A percentile compares a stretch with the other conserved stretches of the same genome.
Conservation (phyloP, 2,888 invertebrate genomes). For the Dicyrtoma fusca region DNA sequence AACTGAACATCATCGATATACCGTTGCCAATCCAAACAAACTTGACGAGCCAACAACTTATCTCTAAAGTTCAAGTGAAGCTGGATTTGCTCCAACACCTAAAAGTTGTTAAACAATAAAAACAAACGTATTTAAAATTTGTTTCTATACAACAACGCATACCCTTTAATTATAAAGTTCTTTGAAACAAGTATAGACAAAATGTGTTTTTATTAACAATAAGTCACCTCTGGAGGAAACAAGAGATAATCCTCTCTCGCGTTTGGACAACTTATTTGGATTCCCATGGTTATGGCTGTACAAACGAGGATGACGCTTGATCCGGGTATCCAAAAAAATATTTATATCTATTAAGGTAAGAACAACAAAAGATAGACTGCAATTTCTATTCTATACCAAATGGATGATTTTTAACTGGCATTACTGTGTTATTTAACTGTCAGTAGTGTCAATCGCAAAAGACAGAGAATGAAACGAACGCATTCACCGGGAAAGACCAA, state of each 20-base stretch:
- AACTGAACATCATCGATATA: conserved; percentile 7
- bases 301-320: too few species aligned
- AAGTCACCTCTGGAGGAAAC: conserved; percentile 42
- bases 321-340: too few species aligned
- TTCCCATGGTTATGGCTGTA: too few species aligned
- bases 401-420: too few species aligned
- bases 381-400: too few species aligned
- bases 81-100: conserved; percentile 46
- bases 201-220: neutral
- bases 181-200: neutral
- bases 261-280: conserved; percentile 7
- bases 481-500: too few species aligned
- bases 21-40: conserved; percentile 42
- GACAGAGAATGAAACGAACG: too few species aligned
- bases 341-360: too few species aligned
- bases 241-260: conserved; percentile 34
- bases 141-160: neutral
- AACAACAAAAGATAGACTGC: too few species aligned
- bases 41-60: conserved; percentile 41
- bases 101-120: neutral
- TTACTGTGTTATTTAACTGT: too few species aligned
- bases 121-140: neutral
- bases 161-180: neutral
- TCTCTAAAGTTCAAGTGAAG: conserved; percentile 41
- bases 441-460: too few species aligned